phyloP scores from a whole-genome alignment of 2,113 vertebrate genomes.

The Morone saxatilis region DNA sequence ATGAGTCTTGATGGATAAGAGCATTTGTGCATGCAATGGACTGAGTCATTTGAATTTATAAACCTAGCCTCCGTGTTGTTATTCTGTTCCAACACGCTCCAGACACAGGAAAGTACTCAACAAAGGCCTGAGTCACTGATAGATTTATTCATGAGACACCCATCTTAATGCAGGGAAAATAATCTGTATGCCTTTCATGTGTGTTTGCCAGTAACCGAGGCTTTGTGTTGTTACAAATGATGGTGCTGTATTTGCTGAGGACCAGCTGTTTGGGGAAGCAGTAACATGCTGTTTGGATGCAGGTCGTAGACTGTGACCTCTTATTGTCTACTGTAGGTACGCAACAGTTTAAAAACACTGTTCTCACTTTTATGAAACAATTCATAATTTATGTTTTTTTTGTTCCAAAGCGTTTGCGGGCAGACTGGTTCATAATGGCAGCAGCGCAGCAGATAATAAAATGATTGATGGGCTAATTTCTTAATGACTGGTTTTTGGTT shows the following conservation, averaged over 20 bases:
- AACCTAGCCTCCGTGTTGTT: slow-evolving; percentile 17
- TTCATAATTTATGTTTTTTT: slow-evolving; percentile 47
- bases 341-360: slow-evolving; percentile 12
- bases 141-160: slow-evolving; percentile 66
- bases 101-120: slow-evolving; percentile 29
- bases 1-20: not conserved
- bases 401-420: slow-evolving; percentile 38
- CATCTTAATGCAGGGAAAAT: slow-evolving; percentile 29
- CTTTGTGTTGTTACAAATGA: slow-evolving; percentile 12
- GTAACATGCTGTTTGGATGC: slow-evolving; percentile 14
- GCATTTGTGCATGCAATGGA: slow-evolving; percentile 46
- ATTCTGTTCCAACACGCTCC: slow-evolving; percentile 36
- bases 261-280: slow-evolving; percentile 37
- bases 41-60: slow-evolving; percentile 32
- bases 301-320: slow-evolving; percentile 35
- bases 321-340: slow-evolving; percentile 14
- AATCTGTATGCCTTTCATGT: slow-evolving; percentile 52
- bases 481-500: slow-evolving; percentile 26
- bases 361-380: slow-evolving; percentile 21
- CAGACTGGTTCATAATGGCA: slow-evolving; percentile 13
- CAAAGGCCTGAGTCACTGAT: slow-evolving; percentile 44
- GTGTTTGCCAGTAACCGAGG: slow-evolving; percentile 1
- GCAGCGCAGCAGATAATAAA: slow-evolving; percentile 29
- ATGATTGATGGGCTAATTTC: slow-evolving; percentile 46
- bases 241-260: not conserved